Base-by-base conservation (phyloP, 2,888 invertebrate genomes). In the Sceliomorpha sp. region DNA sequence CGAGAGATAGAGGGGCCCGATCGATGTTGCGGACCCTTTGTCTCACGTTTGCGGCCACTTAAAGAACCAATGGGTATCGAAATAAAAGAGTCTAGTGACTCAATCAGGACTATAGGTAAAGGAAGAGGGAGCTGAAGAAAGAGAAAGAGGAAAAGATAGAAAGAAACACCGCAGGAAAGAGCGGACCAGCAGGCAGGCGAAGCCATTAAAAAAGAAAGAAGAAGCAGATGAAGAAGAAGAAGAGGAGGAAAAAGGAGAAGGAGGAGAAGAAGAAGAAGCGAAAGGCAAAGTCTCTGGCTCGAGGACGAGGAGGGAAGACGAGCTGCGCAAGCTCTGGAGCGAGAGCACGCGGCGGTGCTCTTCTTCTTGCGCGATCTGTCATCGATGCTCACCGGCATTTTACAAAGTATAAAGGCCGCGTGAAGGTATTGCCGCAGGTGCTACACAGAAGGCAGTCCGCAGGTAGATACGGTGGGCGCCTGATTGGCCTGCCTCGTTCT, bases 401-500 rank as follows among this genome's bases (percentile, higher is more conserved):
- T 76, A 83, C 81, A 82, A 82, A 81, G 80, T 81, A 76, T 72
- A 77, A 20, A 76, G 73, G 62, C 69, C 50, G 42, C 45, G 55
- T 45, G 58, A 70, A 45, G 75, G 67, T 73, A 75, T 75, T 62
- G 78, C 79, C 75, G 82, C 85, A 85, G 85, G 86, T 86, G 86
- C 79, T 79, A 77, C 75, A 78, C 77, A 77, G 79, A 82, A 78
- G 77, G 80, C 80, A 76, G 80, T 79, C 78, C 77, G 77, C 81
- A 81, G 83, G 83, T 81, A 82, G 77, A 82, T 77, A 79, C 76
- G 80, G 83, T 84, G 83, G 82, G 73, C 79, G 81, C 81, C 86
- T 84, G 86, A 86, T 86, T 86, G 86, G 86, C 83, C 80, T 84
- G 84, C 76, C 70, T 69, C 79, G 74, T 74, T 73, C 74, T 72